Base-by-base conservation (phyloP, 1,140 invertebrate species). In the Calliopsis andreniformis region DNA sequence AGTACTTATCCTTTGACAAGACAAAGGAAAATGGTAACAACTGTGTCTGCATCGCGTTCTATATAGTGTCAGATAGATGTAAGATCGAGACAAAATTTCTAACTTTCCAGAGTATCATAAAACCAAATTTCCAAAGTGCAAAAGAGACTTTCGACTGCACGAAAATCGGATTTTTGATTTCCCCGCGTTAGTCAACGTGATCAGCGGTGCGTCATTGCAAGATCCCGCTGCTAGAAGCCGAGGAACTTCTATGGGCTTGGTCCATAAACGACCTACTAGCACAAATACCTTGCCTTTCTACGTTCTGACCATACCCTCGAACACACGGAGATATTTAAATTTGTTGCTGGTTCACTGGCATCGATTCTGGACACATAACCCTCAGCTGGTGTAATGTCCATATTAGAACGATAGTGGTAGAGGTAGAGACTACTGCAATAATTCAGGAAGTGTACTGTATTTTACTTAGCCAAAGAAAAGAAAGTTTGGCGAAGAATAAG, bases 281-380 rank as follows among this genome's bases (percentile, higher is more conserved):
- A 91, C 82, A 84, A 88, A 91, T 91, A 89, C 89, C 89, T 67
- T 12, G 51, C 87, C 89, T 89, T 88, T 90, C 89, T 89, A 90
- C 83, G 79, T 87, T 79, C 63, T 70, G 66, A 51, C 23, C 53
- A 47, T 80, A 59, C 67, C 42, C 58, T 67, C 56, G 53, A 35
- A 61, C 66, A 49, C 59, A 64, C 68, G 12, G 32, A 64, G 53
- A 61, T 45, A 23, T n/a, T 47, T 30, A 42, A 63, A 70, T 66
- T 76, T 47, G 69, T 32, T 14, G 42, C 23, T 8, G 64, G 47
- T 59, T 82, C 76, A 75, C 61, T 69, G 63, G 51, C 63, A 68
- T 20, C 14, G n/a, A 16, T 70, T 39, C 8, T n/a, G 51, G n/a
- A 32, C 43, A n/a, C n/a, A n/a, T n/a, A n/a, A n/a, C n/a, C n/a